Percentiles rank a stretch among this genome's conserved stretches.
Conservation (phyloP, 2,113 vertebrate species). For the Helogale parvula region DNA sequence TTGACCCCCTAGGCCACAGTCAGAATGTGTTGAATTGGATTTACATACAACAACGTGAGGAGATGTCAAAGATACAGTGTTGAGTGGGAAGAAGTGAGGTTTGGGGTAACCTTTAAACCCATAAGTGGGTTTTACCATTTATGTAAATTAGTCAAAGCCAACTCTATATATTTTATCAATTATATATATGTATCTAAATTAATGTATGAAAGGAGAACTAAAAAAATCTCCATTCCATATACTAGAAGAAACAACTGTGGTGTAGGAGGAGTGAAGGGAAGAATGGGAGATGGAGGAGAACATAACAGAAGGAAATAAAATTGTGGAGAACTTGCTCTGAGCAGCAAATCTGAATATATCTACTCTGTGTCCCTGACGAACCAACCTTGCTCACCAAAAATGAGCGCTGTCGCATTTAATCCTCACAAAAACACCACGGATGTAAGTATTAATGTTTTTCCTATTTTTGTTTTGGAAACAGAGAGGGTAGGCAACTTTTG, state of each 20-base stretch:
- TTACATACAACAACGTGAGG: not conserved
- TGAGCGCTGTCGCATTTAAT: not conserved
- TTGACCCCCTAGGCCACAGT: not conserved
- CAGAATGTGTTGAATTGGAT: not conserved
- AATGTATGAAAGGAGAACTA: not conserved
- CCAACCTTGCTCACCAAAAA: not conserved
- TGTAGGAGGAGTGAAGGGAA: not conserved
- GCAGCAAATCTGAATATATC: not conserved
- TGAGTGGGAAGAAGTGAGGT: not conserved
- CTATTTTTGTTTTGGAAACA: not conserved
- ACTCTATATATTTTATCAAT: not conserved
- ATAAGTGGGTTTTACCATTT: not conserved
- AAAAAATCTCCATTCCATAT: not conserved
- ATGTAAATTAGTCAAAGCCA: not conserved
- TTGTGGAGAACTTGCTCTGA: not conserved
- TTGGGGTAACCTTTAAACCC: not conserved
- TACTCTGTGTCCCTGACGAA: not conserved
- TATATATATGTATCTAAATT: not conserved
- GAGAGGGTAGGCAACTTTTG: not conserved
- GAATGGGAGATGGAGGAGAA: not conserved
- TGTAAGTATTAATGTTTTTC: not conserved
- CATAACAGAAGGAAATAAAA: not conserved
- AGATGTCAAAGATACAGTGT: not conserved
- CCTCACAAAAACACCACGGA: not conserved
- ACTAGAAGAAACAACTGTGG: not conserved